Base-by-base conservation (phyloP, 2,113 vertebrate species). In the Burhinus oedicnemus region DNA sequence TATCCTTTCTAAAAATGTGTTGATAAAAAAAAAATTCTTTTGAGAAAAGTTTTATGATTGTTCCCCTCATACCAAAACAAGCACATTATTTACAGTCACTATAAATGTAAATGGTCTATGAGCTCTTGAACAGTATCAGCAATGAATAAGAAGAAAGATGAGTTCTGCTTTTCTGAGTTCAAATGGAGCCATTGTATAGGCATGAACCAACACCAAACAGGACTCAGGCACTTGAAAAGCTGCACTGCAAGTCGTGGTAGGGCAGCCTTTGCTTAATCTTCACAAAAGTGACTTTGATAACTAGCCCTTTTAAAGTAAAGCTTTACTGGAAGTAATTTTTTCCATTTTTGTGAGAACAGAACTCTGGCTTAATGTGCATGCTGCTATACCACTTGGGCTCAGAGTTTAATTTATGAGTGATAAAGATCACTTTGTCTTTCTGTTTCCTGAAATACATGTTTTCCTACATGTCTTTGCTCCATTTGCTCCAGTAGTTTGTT, bases 201-300 rank as follows among this genome's bases (percentile, higher is more conserved):
- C 26, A 51, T 26, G 57, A 66, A 44, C 25, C 34, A 34, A 23
- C 54, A 78, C 18, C 68, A 94, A 52, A 29, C 51, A 90, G 49
- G 88, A 11, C 60, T 64, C 51, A 45, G 55, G 52, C 15, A 42
- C 45, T 47, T 23, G 34, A 47, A 54, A 62, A 47, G 36, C 81
- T 68, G 12, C 9, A 17, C 72, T 74, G 49, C 49, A 57, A 69
- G 6, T 66, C 60, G 1, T 8, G 9, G 45, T 1, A 60, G n/a
- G 66, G 19, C 75, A 86, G 83, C 25, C n/a, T 93, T 66, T 83
- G 83, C 80, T 75, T n/a, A n/a, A 65, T 62, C 23, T 16, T 89
- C 54, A 72, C 64, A 49, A 12, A 85, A 87, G 87, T 54, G 74
- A 71, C 75, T 89, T 87, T 93, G 77, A 89, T 87, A 88, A 62